phyloP scores from a whole-genome alignment of 30 jellyfish, hydroid and myxozoan genomes.

The Catostylus mosaicus region DNA sequence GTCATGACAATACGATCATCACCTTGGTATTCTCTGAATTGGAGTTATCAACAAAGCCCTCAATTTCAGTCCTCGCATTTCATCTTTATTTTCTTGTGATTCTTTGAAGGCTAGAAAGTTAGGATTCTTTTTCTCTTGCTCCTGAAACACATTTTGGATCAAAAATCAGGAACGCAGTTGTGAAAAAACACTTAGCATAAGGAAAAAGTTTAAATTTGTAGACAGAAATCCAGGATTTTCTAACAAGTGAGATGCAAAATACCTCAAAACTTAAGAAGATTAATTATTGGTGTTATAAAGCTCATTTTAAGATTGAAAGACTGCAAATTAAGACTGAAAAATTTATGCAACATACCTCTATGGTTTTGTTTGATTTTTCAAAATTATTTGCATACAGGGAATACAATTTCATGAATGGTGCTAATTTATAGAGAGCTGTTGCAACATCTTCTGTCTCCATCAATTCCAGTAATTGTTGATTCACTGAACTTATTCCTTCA shows the following conservation, averaged over 20 bases:
- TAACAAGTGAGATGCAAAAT: too few relatives aligned
- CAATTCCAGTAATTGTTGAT: slow-evolving; percentile 65
- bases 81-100: slow-evolving; percentile 82
- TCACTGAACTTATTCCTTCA: slow-evolving; percentile 83
- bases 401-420: slow-evolving; percentile 89
- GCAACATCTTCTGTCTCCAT: slow-evolving; percentile 91
- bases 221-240: too few relatives aligned
- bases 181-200: too few relatives aligned
- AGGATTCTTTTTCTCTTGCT: slow-evolving; percentile 71
- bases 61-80: slow-evolving; percentile 87
- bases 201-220: too few relatives aligned
- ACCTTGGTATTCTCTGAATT: slow-evolving; percentile 97
- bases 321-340: too few relatives aligned
- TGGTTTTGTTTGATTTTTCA: slow-evolving; percentile 74
- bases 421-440: slow-evolving; percentile 76
- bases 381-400: slow-evolving; percentile 92
- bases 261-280: too few relatives aligned
- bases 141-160: slow-evolving; percentile 63
- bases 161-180: too few relatives aligned
- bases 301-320: too few relatives aligned
- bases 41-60: slow-evolving; percentile 93
- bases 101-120: slow-evolving; percentile 79
- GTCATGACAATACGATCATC: too few relatives aligned
- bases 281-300: too few relatives aligned
- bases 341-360: slow-evolving; percentile 59